These are phyloP conservation scores for Heterotis niloticus DNA, from an alignment of 2,113 vertebrate species.

Conservation along the genomic window DNA sequence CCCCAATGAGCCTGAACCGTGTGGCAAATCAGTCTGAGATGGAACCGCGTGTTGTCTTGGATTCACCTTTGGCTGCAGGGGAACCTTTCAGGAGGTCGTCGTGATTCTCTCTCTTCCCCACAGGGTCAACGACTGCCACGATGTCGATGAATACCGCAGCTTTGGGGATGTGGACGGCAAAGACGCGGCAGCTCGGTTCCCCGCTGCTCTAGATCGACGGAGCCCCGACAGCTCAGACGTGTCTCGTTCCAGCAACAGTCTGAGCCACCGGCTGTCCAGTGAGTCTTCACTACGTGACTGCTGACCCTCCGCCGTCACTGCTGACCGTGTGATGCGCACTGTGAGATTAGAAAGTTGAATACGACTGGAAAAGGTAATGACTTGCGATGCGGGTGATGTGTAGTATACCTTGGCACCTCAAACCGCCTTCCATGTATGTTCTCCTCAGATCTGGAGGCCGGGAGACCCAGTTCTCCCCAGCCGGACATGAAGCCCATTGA, in stretches of 20 bases:
- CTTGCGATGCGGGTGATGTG: background rate
- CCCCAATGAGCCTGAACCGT: too few species aligned
- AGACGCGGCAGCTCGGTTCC: background rate
- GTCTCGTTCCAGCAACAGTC: background rate
- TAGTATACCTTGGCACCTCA: background rate
- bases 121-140: constrained; percentile 67
- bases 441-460: constrained; percentile 66
- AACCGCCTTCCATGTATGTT: background rate
- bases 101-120: background rate
- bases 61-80: background rate
- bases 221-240: background rate
- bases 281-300: background rate
- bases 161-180: background rate
- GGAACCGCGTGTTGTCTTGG: too few species aligned
- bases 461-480: constrained; percentile 74
- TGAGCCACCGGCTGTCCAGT: background rate
- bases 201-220: constrained; percentile 53
- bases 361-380: background rate
- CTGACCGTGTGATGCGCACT: too few species aligned
- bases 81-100: background rate
- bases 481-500: constrained; percentile 78
- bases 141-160: constrained; percentile 58
- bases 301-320: too few species aligned
- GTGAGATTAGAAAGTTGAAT: too few species aligned
- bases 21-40: too few species aligned